Evolutionary conservation across 2,888 invertebrate genomes (phyloP).

Genomic region (Rhagonycha lutea): DNA sequence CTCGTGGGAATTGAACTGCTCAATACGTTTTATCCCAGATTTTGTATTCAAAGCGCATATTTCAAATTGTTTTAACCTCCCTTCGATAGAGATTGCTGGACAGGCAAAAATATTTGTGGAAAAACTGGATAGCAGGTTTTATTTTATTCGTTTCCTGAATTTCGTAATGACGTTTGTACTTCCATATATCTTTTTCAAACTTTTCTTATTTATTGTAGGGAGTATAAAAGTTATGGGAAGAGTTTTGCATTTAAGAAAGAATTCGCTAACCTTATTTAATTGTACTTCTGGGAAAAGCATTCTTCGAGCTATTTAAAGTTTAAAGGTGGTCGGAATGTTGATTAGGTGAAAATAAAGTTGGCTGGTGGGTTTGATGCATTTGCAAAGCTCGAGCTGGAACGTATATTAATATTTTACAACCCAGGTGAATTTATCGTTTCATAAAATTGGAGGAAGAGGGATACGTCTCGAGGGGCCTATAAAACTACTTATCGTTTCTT

Average conservation of each 20-base stretch:
- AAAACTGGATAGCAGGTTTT: conserved; percentile 39
- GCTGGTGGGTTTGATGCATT: conserved; percentile 36
- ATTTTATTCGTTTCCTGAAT: conserved; percentile 36
- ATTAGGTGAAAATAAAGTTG: conserved; percentile 48
- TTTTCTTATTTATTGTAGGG: not conserved
- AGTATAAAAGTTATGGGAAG: not conserved
- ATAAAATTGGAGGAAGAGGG: conserved; percentile 29
- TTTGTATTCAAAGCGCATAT: conserved; percentile 45
- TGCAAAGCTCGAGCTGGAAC: conserved; percentile 13
- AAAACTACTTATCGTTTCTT: conserved; percentile 22
- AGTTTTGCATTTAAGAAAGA: conserved; percentile 22
- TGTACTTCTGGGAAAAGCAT: conserved; percentile 52
- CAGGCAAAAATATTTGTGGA: conserved; percentile 50
- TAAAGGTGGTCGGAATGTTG: conserved; percentile 55
- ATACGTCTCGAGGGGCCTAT: conserved; percentile 16
- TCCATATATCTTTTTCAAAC: not conserved
- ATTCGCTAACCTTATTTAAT: conserved; percentile 53
- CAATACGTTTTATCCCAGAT: conserved; percentile 43
- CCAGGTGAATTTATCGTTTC: conserved; percentile 32
- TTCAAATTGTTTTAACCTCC: conserved; percentile 49
- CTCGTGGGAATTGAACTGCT: conserved; percentile 37
- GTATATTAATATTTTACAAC: conserved; percentile 39
- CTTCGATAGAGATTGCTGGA: conserved; percentile 47
- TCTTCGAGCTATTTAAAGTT: conserved; percentile 50
- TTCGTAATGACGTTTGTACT: not conserved